These are phyloP conservation scores for Drosophila persimilis DNA, from an alignment of 1,140 invertebrate genomes.

Conservation along the genomic window DNA sequence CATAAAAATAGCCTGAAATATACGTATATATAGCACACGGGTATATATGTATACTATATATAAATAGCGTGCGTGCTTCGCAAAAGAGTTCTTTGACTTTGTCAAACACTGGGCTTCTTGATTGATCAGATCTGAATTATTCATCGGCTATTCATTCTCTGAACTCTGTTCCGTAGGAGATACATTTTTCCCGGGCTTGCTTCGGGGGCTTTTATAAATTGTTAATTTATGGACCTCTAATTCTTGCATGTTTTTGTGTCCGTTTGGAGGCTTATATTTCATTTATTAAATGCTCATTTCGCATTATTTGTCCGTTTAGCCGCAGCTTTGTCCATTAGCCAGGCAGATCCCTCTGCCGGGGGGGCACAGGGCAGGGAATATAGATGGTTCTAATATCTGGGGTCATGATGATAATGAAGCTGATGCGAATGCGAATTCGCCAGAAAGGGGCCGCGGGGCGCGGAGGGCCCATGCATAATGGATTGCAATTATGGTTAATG, in stretches of 20 bases:
- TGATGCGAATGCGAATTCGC: constrained; percentile 17
- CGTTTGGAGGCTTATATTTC: constrained; percentile 28
- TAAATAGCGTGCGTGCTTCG: constrained; percentile 20
- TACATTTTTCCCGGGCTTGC: too few relatives aligned
- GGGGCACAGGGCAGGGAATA: not conserved
- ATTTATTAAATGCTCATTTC: constrained; percentile 52
- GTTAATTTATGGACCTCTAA: not conserved
- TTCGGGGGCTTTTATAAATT: constrained; percentile 2
- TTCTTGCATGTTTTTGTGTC: constrained; percentile 12
- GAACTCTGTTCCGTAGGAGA: too few relatives aligned
- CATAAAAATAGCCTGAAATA: constrained; percentile 42
- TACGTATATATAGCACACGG: constrained; percentile 27
- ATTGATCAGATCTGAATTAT: not conserved
- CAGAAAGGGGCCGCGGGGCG: not conserved
- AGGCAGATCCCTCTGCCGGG: not conserved
- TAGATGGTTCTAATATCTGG: not conserved
- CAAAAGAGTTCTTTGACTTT: constrained; percentile 50
- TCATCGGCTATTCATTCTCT: not conserved
- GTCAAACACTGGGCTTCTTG: not conserved
- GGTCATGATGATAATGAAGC: constrained; percentile 30
- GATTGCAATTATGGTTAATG: constrained; percentile 57
- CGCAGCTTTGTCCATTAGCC: constrained; percentile 32
- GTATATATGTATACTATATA: constrained; percentile 38
- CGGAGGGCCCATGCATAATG: constrained; percentile 46
- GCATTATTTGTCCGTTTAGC: constrained; percentile 41